Percentiles rank a stretch among this genome's conserved stretches.
Evolutionary conservation across 2,797 vertebrate species (phyloP).

Genomic region (Pantherophis alleghaniensis): DNA sequence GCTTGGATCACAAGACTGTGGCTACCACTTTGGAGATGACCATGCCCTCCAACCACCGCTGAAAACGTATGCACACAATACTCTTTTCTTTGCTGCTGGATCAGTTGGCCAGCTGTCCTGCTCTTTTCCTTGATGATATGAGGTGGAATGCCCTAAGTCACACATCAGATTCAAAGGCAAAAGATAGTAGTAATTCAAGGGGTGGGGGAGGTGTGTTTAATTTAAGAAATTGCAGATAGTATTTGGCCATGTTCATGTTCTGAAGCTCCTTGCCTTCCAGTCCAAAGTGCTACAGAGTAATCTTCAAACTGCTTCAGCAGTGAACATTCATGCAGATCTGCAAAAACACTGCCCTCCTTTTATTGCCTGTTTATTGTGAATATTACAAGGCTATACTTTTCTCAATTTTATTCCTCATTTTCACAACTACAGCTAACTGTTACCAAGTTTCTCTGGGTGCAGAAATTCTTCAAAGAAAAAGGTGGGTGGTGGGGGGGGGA

Average conservation of each 20-base stretch:
- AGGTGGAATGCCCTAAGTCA: not conserved
- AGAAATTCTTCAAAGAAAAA: not conserved
- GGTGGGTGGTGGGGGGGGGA: not conserved
- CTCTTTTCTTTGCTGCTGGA: not conserved
- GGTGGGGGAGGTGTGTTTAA: not conserved
- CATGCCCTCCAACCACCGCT: not conserved
- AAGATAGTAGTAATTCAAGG: not conserved
- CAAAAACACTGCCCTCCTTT: not conserved
- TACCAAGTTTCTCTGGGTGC: not conserved
- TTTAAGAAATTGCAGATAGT: not conserved
- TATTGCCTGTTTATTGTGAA: not conserved
- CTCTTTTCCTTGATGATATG: not conserved
- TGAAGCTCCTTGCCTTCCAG: not conserved
- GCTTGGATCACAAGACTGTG: not conserved
- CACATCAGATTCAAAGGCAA: not conserved
- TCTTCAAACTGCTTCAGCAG: not conserved
- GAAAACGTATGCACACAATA: not conserved
- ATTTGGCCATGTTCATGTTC: not conserved
- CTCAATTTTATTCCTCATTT: not conserved
- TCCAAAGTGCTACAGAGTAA: not conserved
- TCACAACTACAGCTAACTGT: not conserved
- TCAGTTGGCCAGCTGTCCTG: not conserved
- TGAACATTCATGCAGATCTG: not conserved
- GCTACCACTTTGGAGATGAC: not conserved
- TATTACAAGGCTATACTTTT: not conserved